Conservation (phyloP, 2,797 vertebrate species). For the Echiichthys vipera region DNA sequence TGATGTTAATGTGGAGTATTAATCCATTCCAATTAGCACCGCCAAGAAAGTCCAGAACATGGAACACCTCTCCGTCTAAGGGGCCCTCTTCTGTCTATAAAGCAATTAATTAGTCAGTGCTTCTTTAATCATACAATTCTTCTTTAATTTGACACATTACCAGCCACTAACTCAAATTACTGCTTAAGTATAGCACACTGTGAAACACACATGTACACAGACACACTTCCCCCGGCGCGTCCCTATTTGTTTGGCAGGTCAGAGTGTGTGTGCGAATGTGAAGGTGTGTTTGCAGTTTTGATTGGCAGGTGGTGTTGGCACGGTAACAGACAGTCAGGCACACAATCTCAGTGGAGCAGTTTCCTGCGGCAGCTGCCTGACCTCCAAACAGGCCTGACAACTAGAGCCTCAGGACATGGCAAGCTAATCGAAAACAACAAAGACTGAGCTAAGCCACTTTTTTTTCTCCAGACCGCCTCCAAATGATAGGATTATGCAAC, state of each 20-base stretch:
- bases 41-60: constrained; percentile 51
- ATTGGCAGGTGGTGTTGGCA: constrained; percentile 74
- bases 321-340: constrained; percentile 66
- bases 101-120: constrained; percentile 69
- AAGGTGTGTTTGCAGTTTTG: constrained; percentile 57
- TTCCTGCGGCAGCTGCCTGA: constrained; percentile 69
- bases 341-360: constrained; percentile 64
- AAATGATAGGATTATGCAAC: constrained; percentile 67
- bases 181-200: constrained; percentile 50
- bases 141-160: constrained; percentile 69
- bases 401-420: constrained; percentile 66
- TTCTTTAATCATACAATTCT: constrained; percentile 69
- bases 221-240: background rate
- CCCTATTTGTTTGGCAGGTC: constrained; percentile 30
- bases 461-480: constrained; percentile 19
- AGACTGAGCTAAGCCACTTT: constrained; percentile 49
- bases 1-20: constrained; percentile 67
- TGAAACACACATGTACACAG: constrained; percentile 21
- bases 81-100: constrained; percentile 60
- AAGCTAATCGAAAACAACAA: constrained; percentile 69
- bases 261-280: background rate
- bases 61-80: constrained; percentile 55
- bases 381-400: constrained; percentile 74
- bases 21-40: constrained; percentile 73
- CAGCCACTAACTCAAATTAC: constrained; percentile 56